Evolutionary conservation across 2,888 invertebrate genomes (phyloP), one percentile per base, ranked within the genome.

Genomic region (Iselma pallidipennis): DNA sequence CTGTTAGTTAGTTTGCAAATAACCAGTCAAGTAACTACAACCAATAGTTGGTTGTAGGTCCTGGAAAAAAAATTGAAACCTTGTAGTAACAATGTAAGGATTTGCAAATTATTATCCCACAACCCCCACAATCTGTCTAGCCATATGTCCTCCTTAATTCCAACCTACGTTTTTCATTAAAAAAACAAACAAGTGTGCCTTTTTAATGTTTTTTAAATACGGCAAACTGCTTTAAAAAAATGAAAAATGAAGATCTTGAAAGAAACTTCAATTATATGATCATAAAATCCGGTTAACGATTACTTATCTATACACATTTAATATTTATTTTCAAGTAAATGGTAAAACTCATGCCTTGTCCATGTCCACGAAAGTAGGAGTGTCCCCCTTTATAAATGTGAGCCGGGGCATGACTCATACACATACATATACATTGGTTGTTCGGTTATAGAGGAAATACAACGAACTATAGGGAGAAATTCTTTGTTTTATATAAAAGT

Each of bases 371-470:
- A 45, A 68, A 66, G 69, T 70, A 68, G 73, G 73, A 71, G 73
- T 72, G 73, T 69, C 71, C 66, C 69, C 52, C 61, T 57, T 61
- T 49, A 59, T 65, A 21, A 45, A 68, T 67, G 62, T 64, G 57
- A 61, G 54, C 59, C 68, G 64, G 61, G 49, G 59, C 52, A 55
- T 63, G 63, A 65, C 63, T 72, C 71, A 71, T 59, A 58, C 64
- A 65, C 63, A 54, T 29, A 56, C 57, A 63, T 68, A 25, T 25
- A 25, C 6, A 16, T 37, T 16, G 4, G 33, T 33, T 31, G 12
- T 21, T 21, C n/a, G 19, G 12, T n/a, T n/a, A n/a, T 55, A 65
- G 61, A 73, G 72, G 71, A 73, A 72, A 69, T 73, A 68, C 71
- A 68, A 60, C 54, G 33, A 53, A 50, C 42, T 48, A n/a, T 23